A percentile compares a stretch with the other conserved stretches of the same genome.
Conservation (phyloP, 2,888 invertebrate species). For the Drosophila suboccidentalis region DNA sequence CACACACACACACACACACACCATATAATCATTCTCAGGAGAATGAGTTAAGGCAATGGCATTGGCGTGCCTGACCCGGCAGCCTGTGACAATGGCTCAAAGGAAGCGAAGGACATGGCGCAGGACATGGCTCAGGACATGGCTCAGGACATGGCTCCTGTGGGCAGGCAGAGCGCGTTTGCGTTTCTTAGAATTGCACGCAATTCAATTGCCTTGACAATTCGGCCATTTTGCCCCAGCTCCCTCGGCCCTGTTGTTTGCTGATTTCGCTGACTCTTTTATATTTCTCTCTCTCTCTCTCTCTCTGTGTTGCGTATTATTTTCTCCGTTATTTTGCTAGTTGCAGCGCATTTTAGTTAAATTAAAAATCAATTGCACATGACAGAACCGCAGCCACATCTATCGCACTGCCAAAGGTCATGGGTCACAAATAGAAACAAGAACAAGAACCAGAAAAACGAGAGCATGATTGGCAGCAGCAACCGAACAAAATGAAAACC, state of each 20-base stretch:
- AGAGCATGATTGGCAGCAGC: conserved; percentile 59
- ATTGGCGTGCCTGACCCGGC: conserved; percentile 63
- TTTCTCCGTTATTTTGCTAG: conserved; percentile 7
- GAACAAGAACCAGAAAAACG: conserved; percentile 44
- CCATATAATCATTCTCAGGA: conserved; percentile 36
- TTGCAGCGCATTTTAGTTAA: conserved; percentile 75
- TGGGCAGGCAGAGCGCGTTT: conserved; percentile 39
- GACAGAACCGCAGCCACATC: conserved; percentile 42
- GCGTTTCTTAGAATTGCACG: conserved; percentile 69
- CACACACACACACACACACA: conserved; percentile 16
- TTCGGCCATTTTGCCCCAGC: conserved; percentile 20
- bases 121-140: too few relatives aligned
- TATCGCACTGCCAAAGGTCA: conserved; percentile 61
- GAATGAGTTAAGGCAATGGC: conserved; percentile 52
- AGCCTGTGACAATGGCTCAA: conserved; percentile 57
- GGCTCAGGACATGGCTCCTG: conserved; percentile 62
- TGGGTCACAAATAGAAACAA: conserved; percentile 48
- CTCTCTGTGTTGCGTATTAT: neutral
- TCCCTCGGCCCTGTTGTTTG: neutral
- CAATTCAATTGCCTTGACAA: conserved; percentile 71
- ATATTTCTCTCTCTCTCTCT: neutral
- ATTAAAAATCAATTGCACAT: conserved; percentile 76
- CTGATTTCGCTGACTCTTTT: conserved; percentile 5
- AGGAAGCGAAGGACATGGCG: conserved; percentile 54
- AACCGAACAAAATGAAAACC: conserved; percentile 3